These are phyloP conservation scores for Morpho helenor DNA, from an alignment of 2,888 invertebrate species.

Conservation along the genomic window DNA sequence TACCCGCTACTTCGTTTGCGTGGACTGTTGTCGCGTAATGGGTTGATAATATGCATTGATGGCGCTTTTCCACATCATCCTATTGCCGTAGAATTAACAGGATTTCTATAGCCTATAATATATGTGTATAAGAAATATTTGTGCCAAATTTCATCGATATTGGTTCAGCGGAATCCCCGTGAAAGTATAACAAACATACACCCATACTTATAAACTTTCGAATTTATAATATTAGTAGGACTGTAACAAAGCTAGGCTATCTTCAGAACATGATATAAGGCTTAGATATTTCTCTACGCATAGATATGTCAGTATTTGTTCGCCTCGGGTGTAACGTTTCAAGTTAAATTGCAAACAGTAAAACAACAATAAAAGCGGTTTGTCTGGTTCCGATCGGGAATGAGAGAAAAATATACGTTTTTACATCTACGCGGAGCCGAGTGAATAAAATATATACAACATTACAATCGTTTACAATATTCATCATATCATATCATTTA, in stretches of 20 bases:
- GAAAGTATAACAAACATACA: too few relatives aligned
- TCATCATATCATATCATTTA: too few relatives aligned
- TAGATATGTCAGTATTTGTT: conserved; percentile 32
- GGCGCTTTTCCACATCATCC: too few relatives aligned
- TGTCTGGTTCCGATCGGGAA: conserved; percentile 49
- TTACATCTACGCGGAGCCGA: conserved; percentile 22
- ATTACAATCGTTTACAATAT: conserved; percentile 16
- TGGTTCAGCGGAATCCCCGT: too few relatives aligned
- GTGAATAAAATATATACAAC: conserved; percentile 21
- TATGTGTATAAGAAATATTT: not conserved
- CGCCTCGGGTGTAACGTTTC: conserved; percentile 53
- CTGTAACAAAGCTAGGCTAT: not conserved
- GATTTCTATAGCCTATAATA: too few relatives aligned
- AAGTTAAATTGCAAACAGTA: conserved; percentile 72
- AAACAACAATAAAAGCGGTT: conserved; percentile 66
- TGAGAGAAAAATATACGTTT: conserved; percentile 35
- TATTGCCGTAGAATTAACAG: too few relatives aligned
- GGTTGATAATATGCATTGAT: too few relatives aligned
- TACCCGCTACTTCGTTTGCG: too few relatives aligned
- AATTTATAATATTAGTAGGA: too few relatives aligned
- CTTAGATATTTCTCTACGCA: conserved; percentile 6
- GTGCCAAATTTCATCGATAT: too few relatives aligned
- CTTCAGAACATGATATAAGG: not conserved
- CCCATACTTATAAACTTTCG: too few relatives aligned
- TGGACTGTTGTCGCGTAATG: too few relatives aligned